phyloP scores from a whole-genome alignment of 2,888 invertebrate genomes.

The Tillus elongatus region DNA sequence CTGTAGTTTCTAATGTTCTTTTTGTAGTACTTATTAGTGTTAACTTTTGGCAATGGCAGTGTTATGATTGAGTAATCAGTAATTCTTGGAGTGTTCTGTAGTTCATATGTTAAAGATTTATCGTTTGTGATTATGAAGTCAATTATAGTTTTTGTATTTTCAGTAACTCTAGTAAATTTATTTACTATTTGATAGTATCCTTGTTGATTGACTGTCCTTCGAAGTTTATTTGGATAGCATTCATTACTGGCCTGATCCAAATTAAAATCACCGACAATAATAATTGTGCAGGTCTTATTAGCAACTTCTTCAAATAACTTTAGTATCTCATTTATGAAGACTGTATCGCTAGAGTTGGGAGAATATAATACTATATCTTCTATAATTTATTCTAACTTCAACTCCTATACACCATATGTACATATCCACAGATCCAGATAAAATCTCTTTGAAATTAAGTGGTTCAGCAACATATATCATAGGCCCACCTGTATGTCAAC shows the following conservation, averaged over 20 bases:
- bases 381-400: too few relatives aligned
- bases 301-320: not conserved
- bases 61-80: not conserved
- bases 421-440: not conserved
- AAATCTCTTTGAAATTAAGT: not conserved
- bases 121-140: not conserved
- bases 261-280: not conserved
- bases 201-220: not conserved
- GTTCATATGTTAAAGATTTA: not conserved
- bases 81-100: not conserved
- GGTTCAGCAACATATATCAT: not conserved
- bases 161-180: not conserved
- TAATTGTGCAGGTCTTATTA: not conserved
- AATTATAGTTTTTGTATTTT: not conserved
- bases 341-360: conserved; percentile 2
- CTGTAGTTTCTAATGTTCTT: not conserved
- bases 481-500: not conserved
- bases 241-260: not conserved
- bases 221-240: not conserved
- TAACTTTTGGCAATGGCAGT: not conserved
- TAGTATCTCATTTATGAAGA: not conserved
- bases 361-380: too few relatives aligned
- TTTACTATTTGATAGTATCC: not conserved
- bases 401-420: not conserved
- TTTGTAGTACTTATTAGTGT: not conserved